Evolutionary conservation across 2,113 vertebrate species (phyloP).

Genomic region (Haplochromis burtoni): DNA sequence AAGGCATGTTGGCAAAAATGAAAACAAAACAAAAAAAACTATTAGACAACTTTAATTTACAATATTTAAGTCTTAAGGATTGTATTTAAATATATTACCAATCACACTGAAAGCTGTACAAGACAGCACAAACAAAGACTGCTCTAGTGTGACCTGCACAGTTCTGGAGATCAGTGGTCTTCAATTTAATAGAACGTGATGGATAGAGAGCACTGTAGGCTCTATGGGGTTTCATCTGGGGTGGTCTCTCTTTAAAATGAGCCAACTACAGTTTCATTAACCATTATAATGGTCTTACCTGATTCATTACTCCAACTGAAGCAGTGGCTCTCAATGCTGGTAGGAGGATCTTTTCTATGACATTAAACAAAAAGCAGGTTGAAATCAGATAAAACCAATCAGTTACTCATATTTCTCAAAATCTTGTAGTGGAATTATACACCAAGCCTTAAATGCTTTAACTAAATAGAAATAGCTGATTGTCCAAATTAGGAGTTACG

Average conservation of each 20-base stretch:
- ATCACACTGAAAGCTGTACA: neutral
- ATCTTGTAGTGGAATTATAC: neutral
- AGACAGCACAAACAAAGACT: neutral
- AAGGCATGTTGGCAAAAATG: neutral
- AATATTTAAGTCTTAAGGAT: neutral
- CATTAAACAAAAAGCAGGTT: neutral
- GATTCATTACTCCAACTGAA: neutral
- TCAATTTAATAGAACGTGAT: neutral
- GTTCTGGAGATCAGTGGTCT: neutral
- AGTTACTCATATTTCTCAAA: neutral
- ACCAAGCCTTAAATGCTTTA: neutral
- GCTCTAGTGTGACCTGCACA: neutral
- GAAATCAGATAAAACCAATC: neutral
- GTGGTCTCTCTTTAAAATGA: neutral
- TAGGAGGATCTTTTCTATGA: neutral
- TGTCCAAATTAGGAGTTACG: neutral
- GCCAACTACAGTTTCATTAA: neutral
- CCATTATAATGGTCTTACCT: neutral
- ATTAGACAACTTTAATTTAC: neutral
- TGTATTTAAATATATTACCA: neutral
- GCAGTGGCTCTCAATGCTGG: slow-evolving; percentile 1
- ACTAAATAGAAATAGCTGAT: neutral
- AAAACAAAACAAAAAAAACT: neutral
- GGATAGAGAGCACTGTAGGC: neutral
- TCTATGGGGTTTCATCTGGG: neutral